phyloP scores from a whole-genome alignment of 2,113 vertebrate genomes.

The Heterotilapia buettikoferi region DNA sequence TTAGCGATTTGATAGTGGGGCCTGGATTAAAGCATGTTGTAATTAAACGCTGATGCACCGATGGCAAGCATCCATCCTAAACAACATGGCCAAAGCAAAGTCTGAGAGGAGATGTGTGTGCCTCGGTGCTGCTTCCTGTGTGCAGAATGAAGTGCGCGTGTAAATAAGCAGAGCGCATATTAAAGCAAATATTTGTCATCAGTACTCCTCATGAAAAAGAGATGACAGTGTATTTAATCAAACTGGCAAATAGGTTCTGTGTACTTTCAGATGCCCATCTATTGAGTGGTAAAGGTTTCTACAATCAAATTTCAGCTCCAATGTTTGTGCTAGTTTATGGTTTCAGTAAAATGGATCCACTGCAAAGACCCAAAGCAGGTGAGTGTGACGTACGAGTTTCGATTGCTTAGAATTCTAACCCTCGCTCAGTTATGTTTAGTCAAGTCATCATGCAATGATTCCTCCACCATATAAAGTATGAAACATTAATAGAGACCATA shows the following conservation, averaged over 20 bases:
- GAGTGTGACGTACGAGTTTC: background rate
- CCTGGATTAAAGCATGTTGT: constrained; percentile 15
- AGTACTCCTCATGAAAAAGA: background rate
- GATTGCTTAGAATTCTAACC: background rate
- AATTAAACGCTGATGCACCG: background rate
- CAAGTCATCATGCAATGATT: background rate
- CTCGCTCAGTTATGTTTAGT: background rate
- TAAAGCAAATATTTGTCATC: constrained; percentile 9
- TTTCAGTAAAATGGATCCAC: background rate
- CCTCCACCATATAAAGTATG: constrained; percentile 11
- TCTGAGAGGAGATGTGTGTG: background rate
- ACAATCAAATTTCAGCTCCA: background rate
- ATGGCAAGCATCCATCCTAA: constrained; percentile 3
- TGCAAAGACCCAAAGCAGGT: background rate
- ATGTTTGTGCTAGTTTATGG: background rate
- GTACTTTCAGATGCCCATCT: background rate
- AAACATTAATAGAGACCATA: constrained; percentile 2
- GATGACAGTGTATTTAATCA: background rate
- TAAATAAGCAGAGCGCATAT: background rate
- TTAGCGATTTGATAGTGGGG: constrained; percentile 19
- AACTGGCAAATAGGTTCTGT: background rate
- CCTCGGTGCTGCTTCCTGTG: background rate
- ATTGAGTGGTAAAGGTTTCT: background rate
- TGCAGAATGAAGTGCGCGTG: background rate
- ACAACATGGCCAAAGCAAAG: background rate